Evolutionary conservation across 2,888 invertebrate species (phyloP).

Genomic region (Dynastes grantii): DNA sequence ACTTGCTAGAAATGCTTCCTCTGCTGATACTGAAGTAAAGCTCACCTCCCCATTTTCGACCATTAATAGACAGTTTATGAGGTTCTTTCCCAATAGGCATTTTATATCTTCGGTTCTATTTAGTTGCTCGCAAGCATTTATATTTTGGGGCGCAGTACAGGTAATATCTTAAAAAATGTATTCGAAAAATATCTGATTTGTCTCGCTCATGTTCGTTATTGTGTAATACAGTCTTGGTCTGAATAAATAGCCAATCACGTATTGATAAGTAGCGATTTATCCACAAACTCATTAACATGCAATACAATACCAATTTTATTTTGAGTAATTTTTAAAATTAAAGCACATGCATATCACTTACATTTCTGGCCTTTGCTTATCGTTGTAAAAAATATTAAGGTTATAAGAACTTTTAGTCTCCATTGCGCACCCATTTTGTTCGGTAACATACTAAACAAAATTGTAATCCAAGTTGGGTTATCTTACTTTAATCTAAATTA

Average conservation of each 20-base stretch:
- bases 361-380: slow-evolving; percentile 5
- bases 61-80: slow-evolving; percentile 74
- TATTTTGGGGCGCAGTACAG: slow-evolving; percentile 54
- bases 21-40: slow-evolving; percentile 68
- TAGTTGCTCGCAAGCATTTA: slow-evolving; percentile 60
- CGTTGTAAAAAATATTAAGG: background rate
- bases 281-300: too few species aligned
- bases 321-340: background rate
- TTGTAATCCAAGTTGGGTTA: too few species aligned
- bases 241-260: too few species aligned
- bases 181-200: too few species aligned
- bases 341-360: background rate
- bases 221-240: too few species aligned
- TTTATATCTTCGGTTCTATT: slow-evolving; percentile 56
- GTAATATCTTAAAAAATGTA: slow-evolving; percentile 59
- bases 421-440: too few species aligned
- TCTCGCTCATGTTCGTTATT: too few species aligned
- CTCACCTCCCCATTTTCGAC: slow-evolving; percentile 71
- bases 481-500: too few species aligned
- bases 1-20: slow-evolving; percentile 75
- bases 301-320: background rate
- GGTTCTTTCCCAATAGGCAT: slow-evolving; percentile 52
- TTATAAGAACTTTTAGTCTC: background rate
- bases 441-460: too few species aligned
- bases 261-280: too few species aligned